Evolutionary conservation across 2,797 vertebrate genomes (phyloP), one percentile per base, ranked within the genome.

Genomic region (Xiphorhynchus erythropygius): DNA sequence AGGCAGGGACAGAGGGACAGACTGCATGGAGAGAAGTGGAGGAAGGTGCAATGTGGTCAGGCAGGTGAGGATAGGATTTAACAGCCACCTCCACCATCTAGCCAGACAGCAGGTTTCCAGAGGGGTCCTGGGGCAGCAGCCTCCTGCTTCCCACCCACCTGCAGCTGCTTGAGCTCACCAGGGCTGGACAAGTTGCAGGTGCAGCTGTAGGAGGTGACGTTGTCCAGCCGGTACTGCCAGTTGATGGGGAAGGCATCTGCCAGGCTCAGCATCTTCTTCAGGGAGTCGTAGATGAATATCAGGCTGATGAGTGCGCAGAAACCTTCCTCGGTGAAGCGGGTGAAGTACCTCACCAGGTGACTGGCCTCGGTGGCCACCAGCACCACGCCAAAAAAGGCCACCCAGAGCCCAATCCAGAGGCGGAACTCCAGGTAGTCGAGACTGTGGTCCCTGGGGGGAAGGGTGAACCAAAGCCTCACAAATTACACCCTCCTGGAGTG

Each of bases 321-420:
- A 49, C 98, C 97, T 97, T 98, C 98, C 94, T 98, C 98, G 0
- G 98, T 98, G 97, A 98, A 98, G 74, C 97, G 97, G 23, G 98
- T 98, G 82, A 98, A 98, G 94, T 98, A 96, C 28, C 88, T 91
- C n/a, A 98, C 98, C 80, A 98, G 96, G 90, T 98, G 97, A 17
- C 98, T 98, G 63, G 98, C 98, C 79, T 98, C 98, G 0, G 97
- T 98, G 90, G 98, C 98, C 92, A 98, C 98, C 94, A 98, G 85
- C 25, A 97, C 82, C 47, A 98, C 32, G 0, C 98, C 98, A 55
- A 98, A 98, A 78, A 97, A 97, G 63, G 98, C 97, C 70, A 98
- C 98, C 98, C 98, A 98, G 82, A 98, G 96, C 87, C 98, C 98
- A 30, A 98, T 98, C 98, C 98, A 98, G 27, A 98, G 97, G 44